Evolutionary conservation across 2,888 invertebrate species (phyloP).

Genomic region (Stratiomys singularior): DNA sequence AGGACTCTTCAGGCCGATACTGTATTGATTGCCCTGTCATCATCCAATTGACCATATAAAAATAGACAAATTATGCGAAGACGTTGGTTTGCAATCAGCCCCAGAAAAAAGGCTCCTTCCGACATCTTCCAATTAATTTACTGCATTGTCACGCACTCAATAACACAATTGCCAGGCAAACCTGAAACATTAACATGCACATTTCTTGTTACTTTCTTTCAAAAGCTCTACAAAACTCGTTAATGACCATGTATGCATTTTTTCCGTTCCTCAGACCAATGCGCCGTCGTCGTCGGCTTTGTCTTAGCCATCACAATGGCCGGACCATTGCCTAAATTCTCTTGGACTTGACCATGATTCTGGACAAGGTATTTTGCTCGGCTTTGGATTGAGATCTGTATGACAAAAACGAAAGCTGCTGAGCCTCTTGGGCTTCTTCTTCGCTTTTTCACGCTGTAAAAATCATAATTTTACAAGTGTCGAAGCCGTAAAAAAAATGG

Average conservation of each 20-base stretch:
- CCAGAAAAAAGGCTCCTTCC: neutral
- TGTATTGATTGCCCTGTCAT: too few species aligned
- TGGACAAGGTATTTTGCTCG: constrained; percentile 12
- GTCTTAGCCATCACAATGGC: neutral
- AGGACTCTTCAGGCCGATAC: too few species aligned
- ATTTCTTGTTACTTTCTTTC: constrained; percentile 28
- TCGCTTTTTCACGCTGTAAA: constrained; percentile 33
- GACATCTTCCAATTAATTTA: neutral
- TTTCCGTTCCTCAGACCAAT: neutral
- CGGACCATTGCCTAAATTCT: constrained; percentile 9
- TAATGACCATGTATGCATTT: constrained; percentile 9
- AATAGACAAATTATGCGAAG: too few species aligned
- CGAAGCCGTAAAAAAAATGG: constrained; percentile 14
- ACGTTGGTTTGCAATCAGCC: too few species aligned
- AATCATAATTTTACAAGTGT: constrained; percentile 35
- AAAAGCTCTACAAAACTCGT: constrained; percentile 5
- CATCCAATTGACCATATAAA: too few species aligned
- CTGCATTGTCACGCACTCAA: constrained; percentile 23
- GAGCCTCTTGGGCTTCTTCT: constrained; percentile 24
- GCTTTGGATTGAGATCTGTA: constrained; percentile 45
- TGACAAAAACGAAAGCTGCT: constrained; percentile 46
- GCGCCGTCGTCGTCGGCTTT: neutral
- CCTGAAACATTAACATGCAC: constrained; percentile 24
- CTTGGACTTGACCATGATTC: constrained; percentile 24
- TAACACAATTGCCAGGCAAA: neutral